Percentiles rank a stretch among this genome's conserved stretches.
phyloP scores from a whole-genome alignment of 2,797 vertebrate species.

The Myripristis jacobus region DNA sequence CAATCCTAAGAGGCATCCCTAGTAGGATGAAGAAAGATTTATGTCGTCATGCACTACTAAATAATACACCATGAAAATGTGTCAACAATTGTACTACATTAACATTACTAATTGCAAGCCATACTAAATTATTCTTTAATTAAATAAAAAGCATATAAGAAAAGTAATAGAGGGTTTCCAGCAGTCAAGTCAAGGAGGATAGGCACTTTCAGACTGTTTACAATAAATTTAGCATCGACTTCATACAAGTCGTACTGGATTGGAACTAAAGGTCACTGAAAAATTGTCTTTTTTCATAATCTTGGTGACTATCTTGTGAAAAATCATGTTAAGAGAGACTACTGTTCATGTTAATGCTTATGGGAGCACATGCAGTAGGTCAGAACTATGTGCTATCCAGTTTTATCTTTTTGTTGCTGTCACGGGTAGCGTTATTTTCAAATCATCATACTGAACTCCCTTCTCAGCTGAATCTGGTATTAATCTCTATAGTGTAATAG shows the following conservation, averaged over 20 bases:
- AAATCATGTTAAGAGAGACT: too few relatives aligned
- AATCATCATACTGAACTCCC: not conserved
- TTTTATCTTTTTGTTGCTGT: not conserved
- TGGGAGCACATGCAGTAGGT: too few relatives aligned
- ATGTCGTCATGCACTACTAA: not conserved
- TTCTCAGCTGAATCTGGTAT: not conserved
- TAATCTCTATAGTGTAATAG: too few relatives aligned
- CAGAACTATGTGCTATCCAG: too few relatives aligned
- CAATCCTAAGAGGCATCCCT: too few relatives aligned
- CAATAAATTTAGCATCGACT: not conserved
- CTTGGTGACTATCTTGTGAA: too few relatives aligned
- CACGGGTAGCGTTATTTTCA: not conserved
- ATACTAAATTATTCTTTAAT: not conserved
- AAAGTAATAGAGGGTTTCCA: not conserved
- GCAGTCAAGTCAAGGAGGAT: not conserved
- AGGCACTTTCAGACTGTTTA: not conserved
- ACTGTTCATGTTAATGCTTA: too few relatives aligned
- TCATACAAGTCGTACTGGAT: too few relatives aligned
- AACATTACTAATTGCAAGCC: not conserved
- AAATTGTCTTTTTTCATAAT: too few relatives aligned
- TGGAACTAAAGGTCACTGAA: too few relatives aligned
- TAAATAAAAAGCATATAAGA: not conserved
- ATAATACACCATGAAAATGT: not conserved
- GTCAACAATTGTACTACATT: not conserved
- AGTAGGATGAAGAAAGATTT: too few relatives aligned